These are phyloP conservation scores for Heterochromis multidens DNA, from an alignment of 2,113 vertebrate genomes.

Conservation along the genomic window DNA sequence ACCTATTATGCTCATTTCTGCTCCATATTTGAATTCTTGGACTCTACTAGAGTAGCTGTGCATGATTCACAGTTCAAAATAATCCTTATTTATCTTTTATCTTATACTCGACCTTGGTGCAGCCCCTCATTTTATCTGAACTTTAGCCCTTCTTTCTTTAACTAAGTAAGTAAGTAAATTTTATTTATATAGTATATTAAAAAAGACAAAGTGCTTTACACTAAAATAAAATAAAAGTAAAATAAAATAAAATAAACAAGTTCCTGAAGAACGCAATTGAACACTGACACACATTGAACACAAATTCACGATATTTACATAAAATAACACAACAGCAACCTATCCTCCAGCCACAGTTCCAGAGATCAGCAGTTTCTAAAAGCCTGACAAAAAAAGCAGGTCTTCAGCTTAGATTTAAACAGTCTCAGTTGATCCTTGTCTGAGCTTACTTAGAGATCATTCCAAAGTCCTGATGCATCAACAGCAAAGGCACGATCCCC, in stretches of 20 bases:
- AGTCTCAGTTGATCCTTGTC: background rate
- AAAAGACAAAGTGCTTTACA: no score
- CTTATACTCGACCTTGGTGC: background rate
- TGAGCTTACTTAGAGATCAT: no score
- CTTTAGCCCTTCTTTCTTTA: background rate
- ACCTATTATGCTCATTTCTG: background rate
- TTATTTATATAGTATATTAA: background rate
- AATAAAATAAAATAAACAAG: background rate
- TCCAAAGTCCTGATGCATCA: no score
- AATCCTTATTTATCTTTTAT: background rate
- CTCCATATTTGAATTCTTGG: background rate
- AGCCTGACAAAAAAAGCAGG: background rate
- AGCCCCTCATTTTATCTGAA: background rate
- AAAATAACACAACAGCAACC: background rate
- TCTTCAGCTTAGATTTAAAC: background rate
- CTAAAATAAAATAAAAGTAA: background rate
- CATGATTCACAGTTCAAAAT: background rate
- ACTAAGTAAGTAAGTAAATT: background rate
- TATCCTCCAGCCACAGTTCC: no score
- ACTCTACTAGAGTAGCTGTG: background rate
- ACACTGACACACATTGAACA: no score
- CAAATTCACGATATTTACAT: background rate
- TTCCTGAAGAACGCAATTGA: background rate
- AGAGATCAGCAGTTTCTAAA: background rate
- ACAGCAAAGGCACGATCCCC: accelerated